phyloP scores from a whole-genome alignment of 2,797 vertebrate species.

The Esox masquinongy region DNA sequence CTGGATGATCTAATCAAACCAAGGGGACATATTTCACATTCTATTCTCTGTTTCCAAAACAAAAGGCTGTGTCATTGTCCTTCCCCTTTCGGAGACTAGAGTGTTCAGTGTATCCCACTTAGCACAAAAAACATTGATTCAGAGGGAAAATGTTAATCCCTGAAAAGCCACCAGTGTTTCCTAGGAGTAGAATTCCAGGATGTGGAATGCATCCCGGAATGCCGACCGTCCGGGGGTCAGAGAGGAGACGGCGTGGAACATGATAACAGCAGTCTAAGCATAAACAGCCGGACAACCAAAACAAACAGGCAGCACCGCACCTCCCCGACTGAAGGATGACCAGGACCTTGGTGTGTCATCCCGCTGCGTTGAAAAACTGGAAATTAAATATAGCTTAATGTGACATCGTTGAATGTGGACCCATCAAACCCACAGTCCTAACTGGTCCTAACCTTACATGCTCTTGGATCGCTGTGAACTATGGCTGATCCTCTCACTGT shows the following conservation, averaged over 20 bases:
- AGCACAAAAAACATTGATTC: neutral
- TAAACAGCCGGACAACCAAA: neutral
- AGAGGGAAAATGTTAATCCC: neutral
- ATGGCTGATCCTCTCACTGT: too few relatives aligned
- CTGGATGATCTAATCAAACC: neutral
- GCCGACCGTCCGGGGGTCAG: neutral
- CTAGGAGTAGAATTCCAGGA: conserved; percentile 1
- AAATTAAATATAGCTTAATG: too few relatives aligned
- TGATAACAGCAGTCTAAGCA: neutral
- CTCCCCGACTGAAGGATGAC: neutral
- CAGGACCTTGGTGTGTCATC: too few relatives aligned
- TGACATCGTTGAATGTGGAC: too few relatives aligned
- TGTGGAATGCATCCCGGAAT: conserved; percentile 6
- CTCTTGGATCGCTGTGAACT: too few relatives aligned
- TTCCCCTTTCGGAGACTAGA: neutral
- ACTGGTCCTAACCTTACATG: too few relatives aligned
- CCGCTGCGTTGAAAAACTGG: too few relatives aligned
- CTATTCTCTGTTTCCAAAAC: neutral
- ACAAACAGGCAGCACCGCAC: neutral
- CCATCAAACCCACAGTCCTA: too few relatives aligned
- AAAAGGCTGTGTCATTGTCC: neutral
- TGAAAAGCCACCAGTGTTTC: conserved; percentile 9
- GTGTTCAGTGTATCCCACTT: neutral
- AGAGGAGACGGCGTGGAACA: neutral
- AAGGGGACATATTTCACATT: neutral